phyloP scores from a whole-genome alignment of 1,140 invertebrate species.

The Drosophila arizonae region DNA sequence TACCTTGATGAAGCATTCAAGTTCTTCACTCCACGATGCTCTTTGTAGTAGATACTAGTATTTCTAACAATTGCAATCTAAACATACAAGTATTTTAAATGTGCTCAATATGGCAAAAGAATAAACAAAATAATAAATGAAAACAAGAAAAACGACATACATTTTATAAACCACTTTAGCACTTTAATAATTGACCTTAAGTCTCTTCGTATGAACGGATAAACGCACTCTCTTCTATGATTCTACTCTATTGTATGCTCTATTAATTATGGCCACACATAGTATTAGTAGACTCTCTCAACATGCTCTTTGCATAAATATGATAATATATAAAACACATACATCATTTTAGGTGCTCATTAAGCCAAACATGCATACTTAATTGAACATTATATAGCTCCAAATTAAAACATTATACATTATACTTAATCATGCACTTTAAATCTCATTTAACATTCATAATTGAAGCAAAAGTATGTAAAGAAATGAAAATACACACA shows the following conservation, averaged over 20 bases:
- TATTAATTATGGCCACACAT: conserved; percentile 41
- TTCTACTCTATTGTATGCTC: conserved; percentile 38
- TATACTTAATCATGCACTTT: conserved; percentile 45
- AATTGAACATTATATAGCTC: conserved; percentile 42
- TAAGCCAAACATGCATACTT: conserved; percentile 49
- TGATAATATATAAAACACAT: conserved; percentile 43
- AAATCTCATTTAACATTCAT: conserved; percentile 39
- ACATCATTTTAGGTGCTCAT: conserved; percentile 60
- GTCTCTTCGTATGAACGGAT: conserved; percentile 24
- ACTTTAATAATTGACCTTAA: conserved; percentile 36
- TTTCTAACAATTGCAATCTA: conserved; percentile 60
- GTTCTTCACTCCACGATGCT: conserved; percentile 69
- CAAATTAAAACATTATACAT: conserved; percentile 44
- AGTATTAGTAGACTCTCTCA: conserved; percentile 56
- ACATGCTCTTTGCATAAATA: conserved; percentile 68
- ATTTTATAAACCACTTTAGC: conserved; percentile 48
- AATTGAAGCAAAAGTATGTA: conserved; percentile 35
- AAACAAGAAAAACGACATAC: conserved; percentile 12
- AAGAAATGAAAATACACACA: conserved; percentile 34
- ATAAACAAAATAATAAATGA: background rate
- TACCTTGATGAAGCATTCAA: conserved; percentile 62
- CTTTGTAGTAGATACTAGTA: conserved; percentile 68
- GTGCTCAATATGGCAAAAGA: conserved; percentile 60
- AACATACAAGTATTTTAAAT: conserved; percentile 73
- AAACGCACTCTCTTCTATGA: conserved; percentile 43